Evolutionary conservation across 2,113 vertebrate species (phyloP).

Genomic region (Laticauda laticaudata): DNA sequence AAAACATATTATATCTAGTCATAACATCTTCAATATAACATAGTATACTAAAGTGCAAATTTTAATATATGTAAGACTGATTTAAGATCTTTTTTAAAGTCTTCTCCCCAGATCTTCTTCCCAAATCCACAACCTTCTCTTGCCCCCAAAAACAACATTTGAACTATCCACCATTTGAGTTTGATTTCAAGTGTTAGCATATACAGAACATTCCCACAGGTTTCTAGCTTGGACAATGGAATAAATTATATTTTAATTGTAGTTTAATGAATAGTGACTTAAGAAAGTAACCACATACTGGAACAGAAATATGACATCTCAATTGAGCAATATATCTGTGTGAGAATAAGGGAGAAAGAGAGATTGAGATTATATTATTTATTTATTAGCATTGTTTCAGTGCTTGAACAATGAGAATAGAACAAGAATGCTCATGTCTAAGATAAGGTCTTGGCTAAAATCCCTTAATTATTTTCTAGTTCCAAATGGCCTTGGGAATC

Average conservation of each 20-base stretch:
- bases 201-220: background rate
- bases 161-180: background rate
- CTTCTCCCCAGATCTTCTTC: background rate
- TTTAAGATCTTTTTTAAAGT: background rate
- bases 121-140: background rate
- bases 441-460: constrained; percentile 32
- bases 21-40: background rate
- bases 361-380: background rate
- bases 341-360: background rate
- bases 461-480: constrained; percentile 33
- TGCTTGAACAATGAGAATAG: constrained; percentile 1
- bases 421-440: constrained; percentile 13
- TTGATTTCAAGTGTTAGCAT: background rate
- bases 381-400: background rate
- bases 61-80: background rate
- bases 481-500: constrained; percentile 45
- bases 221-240: background rate
- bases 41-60: background rate
- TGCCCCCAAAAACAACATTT: background rate
- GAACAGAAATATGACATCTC: background rate
- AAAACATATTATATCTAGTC: background rate
- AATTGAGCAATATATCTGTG: background rate
- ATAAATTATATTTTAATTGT: background rate
- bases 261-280: background rate
- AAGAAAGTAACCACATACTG: background rate